phyloP scores from a whole-genome alignment of 2,113 vertebrate species.

The Oxygymnocypris stewartii region DNA sequence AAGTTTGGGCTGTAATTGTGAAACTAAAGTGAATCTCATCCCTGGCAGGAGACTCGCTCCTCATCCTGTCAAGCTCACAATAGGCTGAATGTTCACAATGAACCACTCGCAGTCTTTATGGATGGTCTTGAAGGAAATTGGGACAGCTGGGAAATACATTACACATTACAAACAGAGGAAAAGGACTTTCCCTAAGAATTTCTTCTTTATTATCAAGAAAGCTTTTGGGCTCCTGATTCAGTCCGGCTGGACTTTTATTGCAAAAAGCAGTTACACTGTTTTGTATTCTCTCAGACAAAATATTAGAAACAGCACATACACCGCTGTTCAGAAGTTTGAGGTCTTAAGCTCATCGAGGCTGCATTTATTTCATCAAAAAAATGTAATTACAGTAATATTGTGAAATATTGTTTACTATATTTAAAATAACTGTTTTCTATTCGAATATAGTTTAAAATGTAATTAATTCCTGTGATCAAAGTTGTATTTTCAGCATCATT shows the following conservation, averaged over 20 bases:
- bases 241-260: background rate
- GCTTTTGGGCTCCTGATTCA: background rate
- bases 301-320: background rate
- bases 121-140: conserved; percentile 61
- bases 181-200: background rate
- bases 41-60: conserved; percentile 23
- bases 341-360: background rate
- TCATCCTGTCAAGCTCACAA: conserved; percentile 48
- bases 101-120: conserved; percentile 62
- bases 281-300: background rate
- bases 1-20: conserved; percentile 55
- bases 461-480: too few species aligned
- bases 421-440: background rate
- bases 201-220: background rate
- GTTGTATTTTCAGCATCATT: too few species aligned
- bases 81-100: conserved; percentile 44
- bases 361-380: background rate
- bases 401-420: background rate
- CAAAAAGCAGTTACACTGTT: background rate
- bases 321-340: background rate
- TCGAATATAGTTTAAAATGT: too few species aligned
- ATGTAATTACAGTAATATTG: background rate
- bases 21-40: conserved; percentile 49
- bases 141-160: conserved; percentile 59
- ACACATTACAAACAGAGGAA: conserved; percentile 34